A percentile compares a stretch with the other conserved stretches of the same genome.
These are phyloP conservation scores for Neopelma chrysocephalum DNA, from an alignment of 2,797 vertebrate genomes.

Conservation along the genomic window DNA sequence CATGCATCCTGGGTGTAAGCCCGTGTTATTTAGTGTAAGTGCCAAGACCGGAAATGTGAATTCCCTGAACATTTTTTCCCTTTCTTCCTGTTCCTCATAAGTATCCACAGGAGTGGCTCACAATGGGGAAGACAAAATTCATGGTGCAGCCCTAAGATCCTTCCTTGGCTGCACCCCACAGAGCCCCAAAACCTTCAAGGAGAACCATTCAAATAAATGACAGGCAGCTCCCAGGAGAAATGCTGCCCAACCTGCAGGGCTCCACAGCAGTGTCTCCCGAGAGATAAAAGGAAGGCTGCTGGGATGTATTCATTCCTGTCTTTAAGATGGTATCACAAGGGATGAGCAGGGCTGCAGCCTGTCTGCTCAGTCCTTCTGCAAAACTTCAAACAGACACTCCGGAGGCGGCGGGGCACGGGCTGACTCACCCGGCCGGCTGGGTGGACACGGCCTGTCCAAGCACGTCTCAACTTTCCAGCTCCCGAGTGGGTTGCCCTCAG, in stretches of 20 bases:
- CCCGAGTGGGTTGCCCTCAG: neutral
- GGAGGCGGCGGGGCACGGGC: neutral
- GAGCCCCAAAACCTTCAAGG: neutral
- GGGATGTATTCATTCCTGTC: neutral
- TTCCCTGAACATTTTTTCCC: neutral
- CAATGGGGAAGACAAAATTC: neutral
- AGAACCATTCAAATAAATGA: neutral
- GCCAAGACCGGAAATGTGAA: neutral
- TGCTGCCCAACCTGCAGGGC: conserved; percentile 32
- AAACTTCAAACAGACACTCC: conserved; percentile 15
- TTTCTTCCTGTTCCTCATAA: neutral
- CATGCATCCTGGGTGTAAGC: neutral
- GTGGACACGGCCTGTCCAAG: neutral
- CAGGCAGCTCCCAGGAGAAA: neutral
- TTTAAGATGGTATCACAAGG: conserved; percentile 43
- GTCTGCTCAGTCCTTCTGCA: neutral
- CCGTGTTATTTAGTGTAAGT: neutral
- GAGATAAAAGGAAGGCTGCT: conserved; percentile 30
- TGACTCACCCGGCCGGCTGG: conserved; percentile 8
- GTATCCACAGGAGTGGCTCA: neutral
- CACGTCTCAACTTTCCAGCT: neutral
- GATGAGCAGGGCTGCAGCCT: conserved; percentile 8
- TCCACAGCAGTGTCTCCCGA: neutral
- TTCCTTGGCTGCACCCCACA: neutral
- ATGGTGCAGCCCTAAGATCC: neutral